Evolutionary conservation across 2,797 vertebrate genomes (phyloP), one percentile per base, ranked within the genome.

Genomic region (Ptychobarbus kaznakovi): DNA sequence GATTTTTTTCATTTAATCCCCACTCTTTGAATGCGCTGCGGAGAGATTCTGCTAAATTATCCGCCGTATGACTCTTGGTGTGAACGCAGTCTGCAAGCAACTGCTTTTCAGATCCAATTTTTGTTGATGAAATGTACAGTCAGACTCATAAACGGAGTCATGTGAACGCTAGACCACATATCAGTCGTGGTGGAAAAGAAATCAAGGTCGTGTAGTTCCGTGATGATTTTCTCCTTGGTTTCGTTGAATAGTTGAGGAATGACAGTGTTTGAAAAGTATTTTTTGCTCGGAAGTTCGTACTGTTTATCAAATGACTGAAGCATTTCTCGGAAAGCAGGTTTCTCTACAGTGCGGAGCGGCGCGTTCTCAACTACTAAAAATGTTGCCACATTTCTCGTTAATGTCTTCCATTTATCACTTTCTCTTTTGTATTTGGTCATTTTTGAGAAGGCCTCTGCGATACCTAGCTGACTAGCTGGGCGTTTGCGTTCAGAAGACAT

Each of bases 341-440:
- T 68, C 40, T 40, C 35, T 35, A 35, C 40, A 40, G 40, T 40
- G 40, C 40, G 40, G 40, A 40, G 40, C 40, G 40, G 40, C 7
- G 40, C 1, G 13, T 32, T 66, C 28, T 66, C 63, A 28, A 66
- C 63, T 32, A 66, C 28, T 13, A 66, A 66, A 66, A 32, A 66
- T 66, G 63, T 66, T 35, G 13, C 63, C 11, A 66, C 28, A 70
- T 40, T 70, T 72, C 69, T 72, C 9, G 40, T 35, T 20, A 72
- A 42, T 6, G 10, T 68, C 65, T 68, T 68, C 65, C 69, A 72
- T 72, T 72, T 72, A 20, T 72, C 69, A 15, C 65, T 38, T 35
- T 38, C 65, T 68, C 65, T 28, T 65, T 65, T 68, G 32, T 44
- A 72, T 72, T 72, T 72, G 69, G 38, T 4, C 16, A 72, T 42